A percentile compares a stretch with the other conserved stretches of the same genome.
Evolutionary conservation across 2,113 vertebrate genomes (phyloP).

Genomic region (Hassar affinis): DNA sequence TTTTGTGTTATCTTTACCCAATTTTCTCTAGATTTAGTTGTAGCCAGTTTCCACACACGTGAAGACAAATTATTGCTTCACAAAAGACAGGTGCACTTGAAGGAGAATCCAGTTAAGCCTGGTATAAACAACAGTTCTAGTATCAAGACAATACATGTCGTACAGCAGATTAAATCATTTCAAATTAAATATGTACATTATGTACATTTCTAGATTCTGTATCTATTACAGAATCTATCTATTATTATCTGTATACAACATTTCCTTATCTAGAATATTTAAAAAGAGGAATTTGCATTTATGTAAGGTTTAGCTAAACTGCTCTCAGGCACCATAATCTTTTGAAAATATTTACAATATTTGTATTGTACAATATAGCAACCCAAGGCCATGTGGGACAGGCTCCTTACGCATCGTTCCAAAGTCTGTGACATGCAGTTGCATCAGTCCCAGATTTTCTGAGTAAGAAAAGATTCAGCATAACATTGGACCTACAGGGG

Average conservation of each 20-base stretch:
- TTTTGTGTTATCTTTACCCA: too few relatives aligned
- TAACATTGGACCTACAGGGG: neutral
- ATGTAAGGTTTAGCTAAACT: neutral
- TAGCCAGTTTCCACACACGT: neutral
- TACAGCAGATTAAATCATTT: neutral
- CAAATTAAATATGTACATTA: neutral
- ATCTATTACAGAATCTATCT: too few relatives aligned
- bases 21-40: neutral
- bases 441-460: neutral
- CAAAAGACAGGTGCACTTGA: neutral
- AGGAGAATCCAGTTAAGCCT: neutral
- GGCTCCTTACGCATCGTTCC: conserved; percentile 12
- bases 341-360: conserved; percentile 19
- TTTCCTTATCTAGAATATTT: neutral
- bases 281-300: neutral
- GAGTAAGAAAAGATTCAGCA: neutral
- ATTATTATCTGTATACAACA: too few relatives aligned
- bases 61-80: conserved; percentile 7
- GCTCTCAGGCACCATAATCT: conserved; percentile 31
- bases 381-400: conserved; percentile 27
- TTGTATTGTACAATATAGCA: neutral
- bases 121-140: neutral
- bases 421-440: conserved; percentile 7
- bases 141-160: neutral
- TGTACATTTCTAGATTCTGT: neutral